A percentile compares a stretch with the other conserved stretches of the same genome.
These are phyloP conservation scores for Malurus elegans DNA, from an alignment of 2,113 vertebrate genomes.

Conservation along the genomic window DNA sequence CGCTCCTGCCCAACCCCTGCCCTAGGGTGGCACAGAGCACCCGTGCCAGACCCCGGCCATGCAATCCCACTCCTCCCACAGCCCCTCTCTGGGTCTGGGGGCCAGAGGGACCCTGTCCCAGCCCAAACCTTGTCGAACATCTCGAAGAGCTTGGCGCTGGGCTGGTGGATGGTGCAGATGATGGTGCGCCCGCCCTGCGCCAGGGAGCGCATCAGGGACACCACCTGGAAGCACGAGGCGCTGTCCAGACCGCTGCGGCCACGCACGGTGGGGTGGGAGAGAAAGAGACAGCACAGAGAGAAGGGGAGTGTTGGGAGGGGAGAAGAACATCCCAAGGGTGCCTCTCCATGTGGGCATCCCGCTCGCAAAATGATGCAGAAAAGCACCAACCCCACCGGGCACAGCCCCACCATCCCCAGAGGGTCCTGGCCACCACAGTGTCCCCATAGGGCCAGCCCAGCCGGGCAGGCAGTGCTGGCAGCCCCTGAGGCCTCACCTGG, in stretches of 20 bases:
- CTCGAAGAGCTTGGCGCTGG: slow-evolving; percentile 98
- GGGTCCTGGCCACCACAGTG: not conserved
- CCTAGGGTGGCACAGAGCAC: not conserved
- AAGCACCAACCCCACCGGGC: not conserved
- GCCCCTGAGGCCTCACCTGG: slow-evolving; percentile 77
- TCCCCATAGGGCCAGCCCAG: not conserved
- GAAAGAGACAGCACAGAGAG: not conserved
- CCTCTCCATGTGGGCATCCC: not conserved
- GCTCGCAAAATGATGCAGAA: accelerated
- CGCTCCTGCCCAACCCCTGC: not conserved
- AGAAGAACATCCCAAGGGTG: not conserved
- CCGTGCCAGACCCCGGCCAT: not conserved
- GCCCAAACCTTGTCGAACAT: slow-evolving; percentile 96
- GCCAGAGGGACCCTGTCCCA: not conserved
- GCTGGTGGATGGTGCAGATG: slow-evolving; percentile 99
- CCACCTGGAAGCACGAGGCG: slow-evolving; percentile 95
- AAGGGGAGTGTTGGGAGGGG: not conserved
- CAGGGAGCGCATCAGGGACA: slow-evolving; percentile 93
- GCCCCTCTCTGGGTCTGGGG: not conserved
- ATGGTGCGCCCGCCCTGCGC: slow-evolving; percentile 95
- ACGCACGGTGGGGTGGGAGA: not conserved
- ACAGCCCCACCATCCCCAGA: not conserved
- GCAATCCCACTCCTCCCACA: not conserved
- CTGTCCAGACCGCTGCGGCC: slow-evolving; percentile 91
- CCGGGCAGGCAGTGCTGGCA: not conserved